Evolutionary conservation across 1,140 invertebrate genomes (phyloP).

Genomic region (Whitmania pigra): DNA sequence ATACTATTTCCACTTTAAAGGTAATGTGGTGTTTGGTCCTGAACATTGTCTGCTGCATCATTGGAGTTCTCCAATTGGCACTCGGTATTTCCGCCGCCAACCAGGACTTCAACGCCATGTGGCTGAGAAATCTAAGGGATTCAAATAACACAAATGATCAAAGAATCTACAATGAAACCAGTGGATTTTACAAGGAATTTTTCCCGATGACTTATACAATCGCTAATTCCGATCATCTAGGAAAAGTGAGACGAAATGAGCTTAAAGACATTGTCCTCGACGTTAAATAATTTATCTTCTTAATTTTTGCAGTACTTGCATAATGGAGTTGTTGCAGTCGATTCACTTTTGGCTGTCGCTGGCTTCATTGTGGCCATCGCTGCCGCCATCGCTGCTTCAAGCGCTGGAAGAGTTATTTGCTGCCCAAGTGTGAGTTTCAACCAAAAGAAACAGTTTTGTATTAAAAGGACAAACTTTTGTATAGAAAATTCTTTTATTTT

Average conservation of each 20-base stretch:
- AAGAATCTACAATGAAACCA: background rate
- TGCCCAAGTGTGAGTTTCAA: background rate
- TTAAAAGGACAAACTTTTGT: too few species aligned
- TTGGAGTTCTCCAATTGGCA: slow-evolving; percentile 6
- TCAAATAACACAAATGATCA: background rate
- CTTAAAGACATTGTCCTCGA: too few species aligned
- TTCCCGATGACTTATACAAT: slow-evolving; percentile 10
- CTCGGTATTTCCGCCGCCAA: slow-evolving; percentile 2
- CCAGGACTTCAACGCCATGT: slow-evolving; percentile 10
- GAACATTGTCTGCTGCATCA: slow-evolving; percentile 6
- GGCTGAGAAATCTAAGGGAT: background rate
- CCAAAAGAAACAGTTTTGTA: too few species aligned
- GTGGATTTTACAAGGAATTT: background rate
- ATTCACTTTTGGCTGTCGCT: slow-evolving; percentile 1
- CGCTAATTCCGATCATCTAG: background rate
- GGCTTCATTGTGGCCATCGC: background rate
- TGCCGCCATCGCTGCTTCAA: slow-evolving; percentile 6
- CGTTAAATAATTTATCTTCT: too few species aligned
- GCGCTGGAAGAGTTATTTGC: background rate
- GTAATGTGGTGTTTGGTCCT: background rate
- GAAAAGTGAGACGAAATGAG: background rate
- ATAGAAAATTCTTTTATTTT: too few species aligned
- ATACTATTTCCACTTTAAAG: background rate
- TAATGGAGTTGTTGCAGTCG: background rate
- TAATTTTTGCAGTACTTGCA: background rate